Percentiles rank a stretch among this genome's conserved stretches.
These are phyloP conservation scores for Gymnocypris eckloni DNA, from an alignment of 2,797 vertebrate genomes.

Conservation along the genomic window DNA sequence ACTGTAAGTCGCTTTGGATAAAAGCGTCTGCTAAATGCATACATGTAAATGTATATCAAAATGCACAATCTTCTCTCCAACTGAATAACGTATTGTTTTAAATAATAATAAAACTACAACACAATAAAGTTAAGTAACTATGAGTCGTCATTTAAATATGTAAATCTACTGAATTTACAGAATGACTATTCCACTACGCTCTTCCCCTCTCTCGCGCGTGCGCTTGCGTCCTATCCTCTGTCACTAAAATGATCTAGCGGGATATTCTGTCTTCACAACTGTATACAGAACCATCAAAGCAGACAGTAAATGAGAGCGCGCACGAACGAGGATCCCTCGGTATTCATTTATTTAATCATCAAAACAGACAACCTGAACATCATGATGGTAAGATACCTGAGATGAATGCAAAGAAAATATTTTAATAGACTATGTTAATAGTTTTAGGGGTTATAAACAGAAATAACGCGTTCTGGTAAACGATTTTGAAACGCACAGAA, in stretches of 20 bases:
- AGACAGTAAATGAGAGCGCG: neutral
- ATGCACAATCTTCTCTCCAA: neutral
- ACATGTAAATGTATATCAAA: too few relatives aligned
- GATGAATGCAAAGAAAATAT: neutral
- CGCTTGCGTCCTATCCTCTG: neutral
- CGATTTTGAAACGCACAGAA: neutral
- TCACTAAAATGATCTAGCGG: slow-evolving; percentile 7
- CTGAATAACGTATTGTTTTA: neutral
- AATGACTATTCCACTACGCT: neutral
- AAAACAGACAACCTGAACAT: slow-evolving; percentile 1
- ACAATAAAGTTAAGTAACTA: neutral
- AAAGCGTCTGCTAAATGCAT: too few relatives aligned
- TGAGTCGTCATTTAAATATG: neutral
- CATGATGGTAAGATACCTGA: slow-evolving; percentile 53
- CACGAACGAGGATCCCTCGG: slow-evolving; percentile 1
- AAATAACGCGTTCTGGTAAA: neutral
- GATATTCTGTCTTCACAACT: slow-evolving; percentile 31
- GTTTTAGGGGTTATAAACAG: too few relatives aligned
- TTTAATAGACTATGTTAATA: neutral
- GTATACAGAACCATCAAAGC: slow-evolving; percentile 1
- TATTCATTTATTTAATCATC: neutral
- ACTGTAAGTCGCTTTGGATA: too few relatives aligned
- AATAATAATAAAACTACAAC: neutral
- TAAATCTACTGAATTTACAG: neutral
- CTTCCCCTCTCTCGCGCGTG: neutral